A percentile compares a stretch with the other conserved stretches of the same genome.
Evolutionary conservation across 2,113 vertebrate species (phyloP).

Genomic region (Misgurnus anguillicaudatus): DNA sequence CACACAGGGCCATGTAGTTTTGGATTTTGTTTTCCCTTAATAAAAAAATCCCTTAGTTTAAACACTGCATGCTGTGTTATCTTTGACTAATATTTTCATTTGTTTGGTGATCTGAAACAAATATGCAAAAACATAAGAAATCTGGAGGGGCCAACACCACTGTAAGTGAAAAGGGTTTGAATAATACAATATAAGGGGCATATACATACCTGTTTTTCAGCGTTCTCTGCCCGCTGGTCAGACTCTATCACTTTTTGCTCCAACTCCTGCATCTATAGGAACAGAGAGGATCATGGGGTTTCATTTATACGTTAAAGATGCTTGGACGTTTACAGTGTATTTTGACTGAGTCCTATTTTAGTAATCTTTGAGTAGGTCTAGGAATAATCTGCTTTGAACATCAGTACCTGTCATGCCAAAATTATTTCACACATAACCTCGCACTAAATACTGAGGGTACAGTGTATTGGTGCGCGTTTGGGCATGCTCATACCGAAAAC

Average conservation of each 20-base stretch:
- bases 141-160: too few species aligned
- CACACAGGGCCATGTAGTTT: too few species aligned
- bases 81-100: too few species aligned
- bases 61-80: too few species aligned
- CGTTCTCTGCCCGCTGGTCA: conserved; percentile 86
- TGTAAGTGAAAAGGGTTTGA: neutral
- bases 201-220: conserved; percentile 88
- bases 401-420: neutral
- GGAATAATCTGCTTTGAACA: neutral
- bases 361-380: conserved; percentile 5
- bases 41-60: too few species aligned
- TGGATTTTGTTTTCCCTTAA: too few species aligned
- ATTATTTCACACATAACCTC: neutral
- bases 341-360: too few species aligned
- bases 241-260: conserved; percentile 89
- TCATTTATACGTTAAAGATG: too few species aligned
- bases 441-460: conserved; percentile 36
- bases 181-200: neutral
- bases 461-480: conserved; percentile 8
- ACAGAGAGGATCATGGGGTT: conserved; percentile 30
- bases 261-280: conserved; percentile 89
- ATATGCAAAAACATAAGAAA: too few species aligned
- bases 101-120: too few species aligned
- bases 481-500: conserved; percentile 37
- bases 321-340: too few species aligned